Evolutionary conservation across 1,140 invertebrate species (phyloP).

Genomic region (Drosophila grimshawi): DNA sequence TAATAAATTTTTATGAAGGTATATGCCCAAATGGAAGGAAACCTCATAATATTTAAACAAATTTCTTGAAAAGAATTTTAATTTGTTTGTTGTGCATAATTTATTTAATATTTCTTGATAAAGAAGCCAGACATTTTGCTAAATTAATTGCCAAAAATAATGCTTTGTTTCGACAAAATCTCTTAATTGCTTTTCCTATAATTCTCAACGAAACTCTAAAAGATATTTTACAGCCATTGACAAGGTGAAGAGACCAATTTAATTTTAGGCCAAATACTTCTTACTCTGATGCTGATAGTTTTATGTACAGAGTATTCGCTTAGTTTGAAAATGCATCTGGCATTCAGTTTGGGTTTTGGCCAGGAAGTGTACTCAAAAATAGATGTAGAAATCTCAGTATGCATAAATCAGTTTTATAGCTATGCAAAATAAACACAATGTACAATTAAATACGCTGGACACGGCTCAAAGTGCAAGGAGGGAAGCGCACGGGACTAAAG

Average conservation of each 20-base stretch:
- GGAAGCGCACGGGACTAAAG: not conserved
- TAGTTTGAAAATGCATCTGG: not conserved
- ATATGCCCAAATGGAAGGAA: slow-evolving; percentile 14
- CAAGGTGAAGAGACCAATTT: not conserved
- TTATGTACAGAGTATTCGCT: not conserved
- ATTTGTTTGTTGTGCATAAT: slow-evolving; percentile 5
- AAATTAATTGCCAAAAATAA: not conserved
- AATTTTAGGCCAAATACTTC: not conserved
- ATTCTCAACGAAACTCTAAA: not conserved
- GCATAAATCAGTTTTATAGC: slow-evolving; percentile 30
- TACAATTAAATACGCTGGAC: slow-evolving; percentile 49
- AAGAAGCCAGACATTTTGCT: not conserved
- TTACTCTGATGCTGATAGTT: not conserved
- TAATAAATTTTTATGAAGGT: slow-evolving; percentile 16
- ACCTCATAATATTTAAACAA: slow-evolving; percentile 7
- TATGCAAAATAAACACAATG: slow-evolving; percentile 40
- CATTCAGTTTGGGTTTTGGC: slow-evolving; percentile 12
- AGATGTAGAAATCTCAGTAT: slow-evolving; percentile 9
- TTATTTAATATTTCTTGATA: not conserved
- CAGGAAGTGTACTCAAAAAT: slow-evolving; percentile 15
- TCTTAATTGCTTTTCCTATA: not conserved
- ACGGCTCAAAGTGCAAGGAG: slow-evolving; percentile 5
- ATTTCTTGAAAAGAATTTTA: slow-evolving; percentile 1
- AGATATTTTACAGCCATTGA: too few relatives aligned
- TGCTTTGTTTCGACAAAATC: not conserved